phyloP scores from a whole-genome alignment of 1,140 invertebrate genomes.

The Ceratina japonica region DNA sequence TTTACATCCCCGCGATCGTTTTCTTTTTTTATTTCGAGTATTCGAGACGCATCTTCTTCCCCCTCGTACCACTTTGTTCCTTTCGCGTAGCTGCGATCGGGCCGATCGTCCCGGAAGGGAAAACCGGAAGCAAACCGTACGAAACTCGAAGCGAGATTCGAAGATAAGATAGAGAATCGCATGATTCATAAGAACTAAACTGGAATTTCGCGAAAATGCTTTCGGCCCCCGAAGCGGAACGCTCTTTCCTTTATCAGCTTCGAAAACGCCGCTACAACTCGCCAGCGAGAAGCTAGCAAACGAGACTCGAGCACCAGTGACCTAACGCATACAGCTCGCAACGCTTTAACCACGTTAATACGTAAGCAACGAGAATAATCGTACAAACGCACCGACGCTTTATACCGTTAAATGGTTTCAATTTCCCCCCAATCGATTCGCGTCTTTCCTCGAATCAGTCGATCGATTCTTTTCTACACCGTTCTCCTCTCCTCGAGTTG shows the following conservation, averaged over 20 bases:
- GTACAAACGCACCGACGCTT: background rate
- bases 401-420: background rate
- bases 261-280: background rate
- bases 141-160: background rate
- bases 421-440: background rate
- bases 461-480: background rate
- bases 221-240: background rate
- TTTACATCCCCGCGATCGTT: slow-evolving; percentile 1
- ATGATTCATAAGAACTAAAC: background rate
- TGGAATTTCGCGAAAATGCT: background rate
- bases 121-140: slow-evolving; percentile 1
- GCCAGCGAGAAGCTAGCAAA: slow-evolving; percentile 27
- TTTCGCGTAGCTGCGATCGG: background rate
- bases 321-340: slow-evolving; percentile 63
- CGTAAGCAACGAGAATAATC: slow-evolving; percentile 15
- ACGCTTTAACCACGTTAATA: slow-evolving; percentile 56
- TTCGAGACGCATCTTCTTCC: background rate
- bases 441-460: background rate
- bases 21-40: background rate
- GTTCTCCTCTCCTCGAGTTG: background rate
- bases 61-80: slow-evolving; percentile 1
- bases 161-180: background rate
- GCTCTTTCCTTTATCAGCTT: background rate
- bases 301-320: slow-evolving; percentile 68
- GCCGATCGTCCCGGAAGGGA: background rate